Percentiles rank a stretch among this genome's conserved stretches.
Conservation (phyloP, 1,140 invertebrate species). For the Scaptomyza montana region DNA sequence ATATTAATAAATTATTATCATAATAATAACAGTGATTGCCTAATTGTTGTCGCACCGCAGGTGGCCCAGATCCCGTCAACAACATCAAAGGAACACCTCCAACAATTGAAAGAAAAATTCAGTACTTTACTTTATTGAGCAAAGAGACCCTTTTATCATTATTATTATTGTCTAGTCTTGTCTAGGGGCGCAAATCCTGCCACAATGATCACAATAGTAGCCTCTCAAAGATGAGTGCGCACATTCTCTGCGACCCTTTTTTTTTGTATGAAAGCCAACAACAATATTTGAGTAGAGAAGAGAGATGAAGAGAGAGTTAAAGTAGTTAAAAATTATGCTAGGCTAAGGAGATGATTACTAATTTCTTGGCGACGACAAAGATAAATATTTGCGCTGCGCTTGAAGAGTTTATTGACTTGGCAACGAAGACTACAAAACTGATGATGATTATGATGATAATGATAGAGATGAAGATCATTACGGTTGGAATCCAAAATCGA, state of each 20-base stretch:
- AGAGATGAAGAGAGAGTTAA: background rate
- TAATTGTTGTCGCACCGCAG: constrained; percentile 65
- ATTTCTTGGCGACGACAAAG: constrained; percentile 76
- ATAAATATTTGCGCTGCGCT: constrained; percentile 81
- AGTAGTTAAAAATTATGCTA: constrained; percentile 17
- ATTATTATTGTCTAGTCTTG: constrained; percentile 32
- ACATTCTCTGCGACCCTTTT: constrained; percentile 62
- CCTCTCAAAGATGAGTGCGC: constrained; percentile 60
- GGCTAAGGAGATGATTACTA: constrained; percentile 62
- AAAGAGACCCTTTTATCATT: too few species aligned
- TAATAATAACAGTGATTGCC: constrained; percentile 54
- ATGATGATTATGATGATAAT: background rate
- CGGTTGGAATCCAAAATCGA: constrained; percentile 63
- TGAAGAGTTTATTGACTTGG: constrained; percentile 61
- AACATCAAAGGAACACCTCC: constrained; percentile 57
- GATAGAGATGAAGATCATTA: constrained; percentile 28
- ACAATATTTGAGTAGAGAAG: constrained; percentile 61
- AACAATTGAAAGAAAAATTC: background rate
- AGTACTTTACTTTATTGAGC: background rate
- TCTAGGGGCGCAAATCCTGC: constrained; percentile 35
- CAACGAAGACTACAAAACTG: constrained; percentile 29
- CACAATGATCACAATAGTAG: constrained; percentile 34
- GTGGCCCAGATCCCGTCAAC: constrained; percentile 57
- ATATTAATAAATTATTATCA: constrained; percentile 40
- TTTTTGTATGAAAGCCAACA: constrained; percentile 39